Evolutionary conservation across 2,797 vertebrate genomes (phyloP).

Genomic region (Alectoris magna): DNA sequence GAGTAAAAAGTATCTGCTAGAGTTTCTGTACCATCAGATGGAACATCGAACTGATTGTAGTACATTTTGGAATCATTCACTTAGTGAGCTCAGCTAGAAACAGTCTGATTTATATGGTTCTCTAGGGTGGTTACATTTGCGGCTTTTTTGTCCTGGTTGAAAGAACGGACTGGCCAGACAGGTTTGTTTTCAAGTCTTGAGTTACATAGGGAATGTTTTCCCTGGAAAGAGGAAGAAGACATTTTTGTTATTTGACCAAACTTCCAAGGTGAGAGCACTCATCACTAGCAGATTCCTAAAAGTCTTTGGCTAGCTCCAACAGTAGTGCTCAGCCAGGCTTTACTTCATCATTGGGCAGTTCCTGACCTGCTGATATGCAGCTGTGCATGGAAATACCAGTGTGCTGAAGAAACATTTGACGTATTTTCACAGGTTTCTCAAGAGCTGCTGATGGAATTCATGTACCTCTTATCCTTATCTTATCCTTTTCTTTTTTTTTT

Average conservation of each 20-base stretch:
- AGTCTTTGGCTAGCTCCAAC: background rate
- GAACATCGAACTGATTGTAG: background rate
- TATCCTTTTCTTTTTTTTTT: background rate
- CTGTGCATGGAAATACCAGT: background rate
- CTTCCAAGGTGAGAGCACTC: background rate
- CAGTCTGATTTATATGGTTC: background rate
- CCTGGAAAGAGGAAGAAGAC: background rate
- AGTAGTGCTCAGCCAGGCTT: background rate
- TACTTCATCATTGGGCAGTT: background rate
- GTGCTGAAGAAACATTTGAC: background rate
- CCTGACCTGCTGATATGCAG: background rate
- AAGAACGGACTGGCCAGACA: background rate
- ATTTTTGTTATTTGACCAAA: background rate
- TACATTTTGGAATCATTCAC: conserved; percentile 5
- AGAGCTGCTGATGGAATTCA: background rate
- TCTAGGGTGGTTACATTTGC: background rate
- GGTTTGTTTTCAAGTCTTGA: background rate
- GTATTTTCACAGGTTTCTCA: background rate
- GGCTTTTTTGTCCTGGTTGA: background rate
- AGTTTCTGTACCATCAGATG: conserved; percentile 31
- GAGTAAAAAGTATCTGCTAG: conserved; percentile 8
- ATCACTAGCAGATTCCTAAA: background rate
- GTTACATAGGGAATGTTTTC: background rate
- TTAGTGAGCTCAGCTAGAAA: background rate
- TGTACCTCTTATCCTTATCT: background rate